Conservation (phyloP, 2,113 vertebrate genomes). For the Alligator sinensis region DNA sequence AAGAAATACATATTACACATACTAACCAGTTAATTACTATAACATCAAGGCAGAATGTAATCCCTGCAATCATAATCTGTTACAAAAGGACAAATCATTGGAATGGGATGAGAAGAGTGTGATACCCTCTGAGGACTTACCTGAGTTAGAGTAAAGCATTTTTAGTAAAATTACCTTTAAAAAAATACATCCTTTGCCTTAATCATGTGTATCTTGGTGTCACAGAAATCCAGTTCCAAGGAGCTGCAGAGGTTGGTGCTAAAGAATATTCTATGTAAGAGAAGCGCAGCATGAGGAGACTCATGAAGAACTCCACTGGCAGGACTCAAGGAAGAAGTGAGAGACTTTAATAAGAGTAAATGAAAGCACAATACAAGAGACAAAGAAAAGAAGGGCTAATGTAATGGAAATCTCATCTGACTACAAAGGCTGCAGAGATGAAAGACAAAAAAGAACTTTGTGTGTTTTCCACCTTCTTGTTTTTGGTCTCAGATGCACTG, state of each 20-base stretch:
- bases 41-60: not conserved
- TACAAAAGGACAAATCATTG: not conserved
- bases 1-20: not conserved
- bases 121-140: not conserved
- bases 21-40: not conserved
- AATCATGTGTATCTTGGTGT: not conserved
- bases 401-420: constrained; percentile 64
- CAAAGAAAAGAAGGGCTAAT: constrained; percentile 44
- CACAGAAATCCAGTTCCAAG: constrained; percentile 23
- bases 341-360: constrained; percentile 59
- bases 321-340: constrained; percentile 40
- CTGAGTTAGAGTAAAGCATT: not conserved
- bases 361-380: constrained; percentile 31
- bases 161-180: not conserved
- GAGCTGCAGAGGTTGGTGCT: not conserved
- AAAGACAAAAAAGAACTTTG: constrained; percentile 63
- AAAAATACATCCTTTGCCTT: not conserved
- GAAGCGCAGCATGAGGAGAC: constrained; percentile 30
- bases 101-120: not conserved
- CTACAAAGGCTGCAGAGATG: constrained; percentile 72
- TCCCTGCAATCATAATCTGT: not conserved
- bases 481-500: constrained; percentile 50
- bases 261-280: constrained; percentile 45
- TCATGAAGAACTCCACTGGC: constrained; percentile 34
- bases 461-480: constrained; percentile 51